Conservation (phyloP, 2,888 invertebrate genomes). For the Tetragonula carbonaria region DNA sequence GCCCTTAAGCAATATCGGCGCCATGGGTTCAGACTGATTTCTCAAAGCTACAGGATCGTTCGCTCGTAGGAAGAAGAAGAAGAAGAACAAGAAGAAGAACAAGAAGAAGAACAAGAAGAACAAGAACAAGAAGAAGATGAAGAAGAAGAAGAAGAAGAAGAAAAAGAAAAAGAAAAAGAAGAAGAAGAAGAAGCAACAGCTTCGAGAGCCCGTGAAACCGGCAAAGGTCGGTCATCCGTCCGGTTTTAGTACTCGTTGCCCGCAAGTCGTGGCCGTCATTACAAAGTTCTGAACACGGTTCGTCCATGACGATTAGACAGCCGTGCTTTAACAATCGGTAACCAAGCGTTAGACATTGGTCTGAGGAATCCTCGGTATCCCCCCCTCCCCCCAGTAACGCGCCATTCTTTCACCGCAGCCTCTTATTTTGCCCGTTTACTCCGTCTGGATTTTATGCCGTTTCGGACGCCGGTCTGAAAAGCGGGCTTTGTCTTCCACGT, state of each 20-base stretch:
- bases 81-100: too few species aligned
- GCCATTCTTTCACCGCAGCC: neutral
- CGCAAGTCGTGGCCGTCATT: constrained; percentile 42
- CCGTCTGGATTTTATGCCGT: neutral
- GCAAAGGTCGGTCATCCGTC: constrained; percentile 60
- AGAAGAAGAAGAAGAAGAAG: too few species aligned
- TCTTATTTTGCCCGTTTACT: neutral
- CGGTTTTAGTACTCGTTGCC: constrained; percentile 49
- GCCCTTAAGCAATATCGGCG: constrained; percentile 52
- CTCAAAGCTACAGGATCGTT: constrained; percentile 35
- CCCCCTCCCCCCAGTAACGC: neutral
- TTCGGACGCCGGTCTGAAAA: neutral
- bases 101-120: too few species aligned
- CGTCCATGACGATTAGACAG: constrained; percentile 46
- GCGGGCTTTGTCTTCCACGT: neutral
- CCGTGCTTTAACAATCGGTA: constrained; percentile 37
- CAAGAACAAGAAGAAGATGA: too few species aligned
- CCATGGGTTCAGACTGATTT: constrained; percentile 21
- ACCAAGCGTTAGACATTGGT: neutral
- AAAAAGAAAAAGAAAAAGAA: too few species aligned
- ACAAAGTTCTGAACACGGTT: constrained; percentile 42
- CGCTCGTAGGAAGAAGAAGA: constrained; percentile 12
- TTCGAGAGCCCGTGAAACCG: constrained; percentile 41
- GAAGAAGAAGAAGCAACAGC: neutral
- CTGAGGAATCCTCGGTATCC: constrained; percentile 25